Evolutionary conservation across 2,113 vertebrate species (phyloP).

Genomic region (Corynorhinus townsendii): DNA sequence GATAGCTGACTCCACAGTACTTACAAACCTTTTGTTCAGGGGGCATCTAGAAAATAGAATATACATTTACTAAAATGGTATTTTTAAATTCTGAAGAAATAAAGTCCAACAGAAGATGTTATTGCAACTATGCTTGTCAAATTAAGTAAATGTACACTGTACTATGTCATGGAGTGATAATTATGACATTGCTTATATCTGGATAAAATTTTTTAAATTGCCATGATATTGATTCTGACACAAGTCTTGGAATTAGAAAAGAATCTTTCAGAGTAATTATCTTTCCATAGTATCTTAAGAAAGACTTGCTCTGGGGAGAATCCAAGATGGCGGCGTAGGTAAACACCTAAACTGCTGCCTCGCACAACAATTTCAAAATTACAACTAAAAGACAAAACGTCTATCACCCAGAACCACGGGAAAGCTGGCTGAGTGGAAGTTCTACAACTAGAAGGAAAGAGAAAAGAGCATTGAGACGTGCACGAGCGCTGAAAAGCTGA

Average conservation of each 20-base stretch:
- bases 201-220: not conserved
- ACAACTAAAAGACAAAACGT: too few species aligned
- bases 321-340: too few species aligned
- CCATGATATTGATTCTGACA: not conserved
- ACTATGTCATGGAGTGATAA: not conserved
- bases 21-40: constrained; percentile 87
- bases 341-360: too few species aligned
- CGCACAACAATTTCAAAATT: too few species aligned
- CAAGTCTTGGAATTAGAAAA: constrained; percentile 36
- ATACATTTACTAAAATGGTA: not conserved
- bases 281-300: constrained; percentile 19
- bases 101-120: not conserved
- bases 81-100: not conserved
- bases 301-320: constrained; percentile 41
- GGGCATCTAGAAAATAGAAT: constrained; percentile 78
- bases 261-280: constrained; percentile 7
- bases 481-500: too few species aligned
- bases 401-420: too few species aligned
- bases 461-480: too few species aligned
- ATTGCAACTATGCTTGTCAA: not conserved
- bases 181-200: constrained; percentile 7
- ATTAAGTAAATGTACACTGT: not conserved
- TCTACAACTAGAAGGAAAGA: too few species aligned
- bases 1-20: constrained; percentile 93
- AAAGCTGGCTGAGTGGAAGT: too few species aligned